Base-by-base conservation (phyloP, 2,888 invertebrate genomes). In the Auanema freiburgensis region DNA sequence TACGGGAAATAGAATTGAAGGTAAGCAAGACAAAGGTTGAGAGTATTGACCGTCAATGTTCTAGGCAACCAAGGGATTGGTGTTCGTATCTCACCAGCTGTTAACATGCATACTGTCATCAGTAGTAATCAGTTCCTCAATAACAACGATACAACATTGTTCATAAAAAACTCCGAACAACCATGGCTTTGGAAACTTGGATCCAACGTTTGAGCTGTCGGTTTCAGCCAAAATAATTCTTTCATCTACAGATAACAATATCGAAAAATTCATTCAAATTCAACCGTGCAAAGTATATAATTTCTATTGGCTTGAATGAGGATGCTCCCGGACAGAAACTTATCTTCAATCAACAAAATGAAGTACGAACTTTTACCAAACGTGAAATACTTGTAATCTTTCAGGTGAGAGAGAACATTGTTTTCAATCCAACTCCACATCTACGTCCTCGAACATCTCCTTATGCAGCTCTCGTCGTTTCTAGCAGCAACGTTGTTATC, bases 391-490 rank as follows among this genome's bases (percentile, higher is more conserved):
- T 43, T 43, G 11, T 43, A 11, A 43, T 40, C 6, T 40, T 69
- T 18, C 64, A 73, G 69, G 88, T 97, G 1, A 88, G 90, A 70
- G 89, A 91, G 63, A 98, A 98, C 85, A 89, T 88, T 77, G 90
- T 96, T 12, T 87, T 88, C 18, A 93, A 96, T 84, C 91, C 93
- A 0, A 95, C 91, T 84, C 88, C 89, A 0, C 88, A 89, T 74
- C 85, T 97, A 49, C 91, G 91, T 77, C 93, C 97, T 0, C 88
- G 98, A 77, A 93, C 92, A 67, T 88, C 92, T 73, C 95, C 96
- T 0, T 91, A 95, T 1, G 97, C 96, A 0, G 91, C 93, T 0
- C 88, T 97, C 43, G 92, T 95, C 0, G 88, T 97, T 21, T 91
- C 92, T 0, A 80, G 80, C 67, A 77, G 74, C 71, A 96, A 97